These are phyloP conservation scores for Rhabdornis inornatus DNA, from an alignment of 2,113 vertebrate species.

Conservation along the genomic window DNA sequence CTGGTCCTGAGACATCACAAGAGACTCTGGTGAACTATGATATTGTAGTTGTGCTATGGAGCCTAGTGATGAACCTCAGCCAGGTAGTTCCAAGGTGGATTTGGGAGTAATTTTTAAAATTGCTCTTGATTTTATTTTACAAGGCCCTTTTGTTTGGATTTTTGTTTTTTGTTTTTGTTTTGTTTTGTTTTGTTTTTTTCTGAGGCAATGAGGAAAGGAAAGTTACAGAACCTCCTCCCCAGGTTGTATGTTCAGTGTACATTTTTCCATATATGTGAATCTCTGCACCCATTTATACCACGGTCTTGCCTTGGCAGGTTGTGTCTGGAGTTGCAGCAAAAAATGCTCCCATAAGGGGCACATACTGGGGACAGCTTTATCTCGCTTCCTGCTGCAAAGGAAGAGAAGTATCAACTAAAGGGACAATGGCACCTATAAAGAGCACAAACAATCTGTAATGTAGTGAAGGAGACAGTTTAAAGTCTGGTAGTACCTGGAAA, in stretches of 20 bases:
- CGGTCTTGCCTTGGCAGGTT: not conserved
- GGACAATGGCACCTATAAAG: not conserved
- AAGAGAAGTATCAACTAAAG: not conserved
- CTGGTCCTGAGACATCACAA: not conserved
- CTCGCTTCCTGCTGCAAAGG: not conserved
- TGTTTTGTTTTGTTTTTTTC: no score
- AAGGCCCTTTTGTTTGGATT: not conserved
- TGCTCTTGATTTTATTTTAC: not conserved
- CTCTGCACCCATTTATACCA: not conserved
- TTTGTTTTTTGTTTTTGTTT: not conserved
- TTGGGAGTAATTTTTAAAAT: not conserved
- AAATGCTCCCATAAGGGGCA: not conserved
- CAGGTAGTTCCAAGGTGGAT: not conserved
- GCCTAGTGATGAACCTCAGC: not conserved
- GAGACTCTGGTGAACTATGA: not conserved
- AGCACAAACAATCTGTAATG: not conserved
- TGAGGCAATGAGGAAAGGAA: not conserved
- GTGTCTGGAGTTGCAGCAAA: not conserved
- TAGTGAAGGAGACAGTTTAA: not conserved
- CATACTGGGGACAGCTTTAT: not conserved
- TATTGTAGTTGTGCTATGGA: not conserved
- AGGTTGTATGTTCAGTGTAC: not conserved
- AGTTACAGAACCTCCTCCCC: not conserved
- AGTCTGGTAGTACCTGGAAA: not conserved
- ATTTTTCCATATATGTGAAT: not conserved